Percentiles rank a stretch among this genome's conserved stretches.
Evolutionary conservation across 1,140 invertebrate genomes (phyloP).

Genomic region (Eumeta japonica): DNA sequence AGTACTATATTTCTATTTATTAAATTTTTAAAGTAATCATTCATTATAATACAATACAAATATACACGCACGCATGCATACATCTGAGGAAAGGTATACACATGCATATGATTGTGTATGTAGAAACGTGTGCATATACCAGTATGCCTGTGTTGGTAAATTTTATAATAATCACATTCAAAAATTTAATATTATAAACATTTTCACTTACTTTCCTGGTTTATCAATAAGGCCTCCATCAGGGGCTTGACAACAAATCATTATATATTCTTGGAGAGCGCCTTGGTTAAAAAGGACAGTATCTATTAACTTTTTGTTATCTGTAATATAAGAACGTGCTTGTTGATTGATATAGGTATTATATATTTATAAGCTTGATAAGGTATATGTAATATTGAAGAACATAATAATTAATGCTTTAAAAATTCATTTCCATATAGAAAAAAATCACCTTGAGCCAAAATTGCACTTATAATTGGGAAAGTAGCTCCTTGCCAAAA

Average conservation of each 20-base stretch:
- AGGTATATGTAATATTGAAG: slow-evolving; percentile 7
- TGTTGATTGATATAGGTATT: no score
- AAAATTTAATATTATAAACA: neutral
- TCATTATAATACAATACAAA: no score
- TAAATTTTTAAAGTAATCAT: no score
- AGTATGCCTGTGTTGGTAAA: no score
- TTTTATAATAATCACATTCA: neutral
- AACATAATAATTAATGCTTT: slow-evolving; percentile 3
- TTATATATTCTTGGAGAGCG: slow-evolving; percentile 92
- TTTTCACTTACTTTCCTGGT: slow-evolving; percentile 87
- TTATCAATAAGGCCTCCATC: slow-evolving; percentile 94
- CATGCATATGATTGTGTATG: no score
- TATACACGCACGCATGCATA: no score
- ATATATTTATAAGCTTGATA: no score
- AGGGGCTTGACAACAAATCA: slow-evolving; percentile 88
- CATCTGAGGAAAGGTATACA: no score
- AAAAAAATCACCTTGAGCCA: slow-evolving; percentile 36
- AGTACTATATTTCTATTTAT: no score
- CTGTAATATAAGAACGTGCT: slow-evolving; percentile 20
- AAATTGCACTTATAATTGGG: slow-evolving; percentile 64
- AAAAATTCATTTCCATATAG: neutral
- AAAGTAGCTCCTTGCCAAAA: slow-evolving; percentile 97
- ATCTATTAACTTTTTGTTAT: slow-evolving; percentile 45
- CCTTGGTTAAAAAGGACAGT: slow-evolving; percentile 77
- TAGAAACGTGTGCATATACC: no score